Base-by-base conservation (phyloP, 2,113 vertebrate genomes). In the Trochalopteron elliotii region DNA sequence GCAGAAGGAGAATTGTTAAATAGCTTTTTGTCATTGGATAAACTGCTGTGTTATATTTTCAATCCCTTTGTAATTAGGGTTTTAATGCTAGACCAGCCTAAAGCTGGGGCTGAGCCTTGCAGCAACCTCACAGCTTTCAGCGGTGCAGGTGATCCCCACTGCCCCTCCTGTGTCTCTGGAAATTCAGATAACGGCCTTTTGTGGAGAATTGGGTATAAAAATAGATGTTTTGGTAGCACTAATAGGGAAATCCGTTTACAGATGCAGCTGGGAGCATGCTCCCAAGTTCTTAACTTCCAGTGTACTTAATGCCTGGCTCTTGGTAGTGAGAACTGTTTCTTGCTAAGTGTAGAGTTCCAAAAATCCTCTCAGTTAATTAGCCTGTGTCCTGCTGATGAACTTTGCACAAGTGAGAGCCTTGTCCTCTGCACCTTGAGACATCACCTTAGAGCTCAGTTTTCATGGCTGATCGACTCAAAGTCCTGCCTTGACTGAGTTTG, bases 301-400 rank as follows among this genome's bases (percentile, higher is more conserved):
- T 7, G 25, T 70, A 31, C 55, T 6, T 52, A 79, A 60, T 37
- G 61, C 56, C 57, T 52, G 69, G 22, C 56, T 75, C 64, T 61
- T 74, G 9, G 39, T 50, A 57, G 74, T 35, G 81, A 85, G 65
- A 91, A 57, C 76, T 63, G 2, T 91, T 92, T 78, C 79, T 68
- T 93, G 94, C 45, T 89, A 93, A 85, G 72, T 24, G 57, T 69
- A 53, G 72, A 87, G 83, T 94, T 97, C 94, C 96, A 83, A 85
- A 95, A 94, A 93, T 75, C 63, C 39, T 71, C 95, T 90, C 91
- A 83, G 96, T 97, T 98, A 96, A 96, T 97, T 97, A 96, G 96
- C 89, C 90, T 3, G 1, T 91, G 94, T 97, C 93, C 95, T 91
- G 61, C 86, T 92, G 96, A 67, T 96, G 94, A 96, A 92, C 93